Base-by-base conservation (phyloP, 2,888 invertebrate genomes). In the Drosophila borealis region DNA sequence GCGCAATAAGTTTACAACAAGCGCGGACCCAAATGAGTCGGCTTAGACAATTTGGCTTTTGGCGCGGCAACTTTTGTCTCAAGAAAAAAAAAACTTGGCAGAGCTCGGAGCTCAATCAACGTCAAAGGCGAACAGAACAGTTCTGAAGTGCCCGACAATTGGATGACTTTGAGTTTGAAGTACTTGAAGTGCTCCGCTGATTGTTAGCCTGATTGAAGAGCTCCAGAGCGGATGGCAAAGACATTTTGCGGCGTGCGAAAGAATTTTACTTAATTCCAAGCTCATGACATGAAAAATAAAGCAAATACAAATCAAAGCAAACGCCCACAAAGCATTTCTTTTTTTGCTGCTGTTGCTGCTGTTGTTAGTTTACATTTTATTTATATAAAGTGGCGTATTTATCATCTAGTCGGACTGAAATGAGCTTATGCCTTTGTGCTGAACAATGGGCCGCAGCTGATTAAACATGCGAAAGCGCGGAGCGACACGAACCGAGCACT, bases 401-500 rank as follows among this genome's bases (percentile, higher is more conserved):
- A 78, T 56, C 73, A 73, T 48, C 49, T 45, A 33, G 70, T 21
- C n/a, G 9, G 17, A 4, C 56, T 57, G 13, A 66, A 67, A 61
- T 60, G 56, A 21, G 29, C 55, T 62, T 73, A 39, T 62, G 51
- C 56, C 37, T 70, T 74, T 78, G 66, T 65, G 66, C 39, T 53
- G 46, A 78, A 83, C 82, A 82, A 82, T 88, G 81, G 69, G 51
- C 63, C 70, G 70, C 83, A 79, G 81, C 74, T 88, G 87, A 78
- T 85, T 89, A 85, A 89, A 85, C 74, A 89, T 89, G 83, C 87
- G 65, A 86, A 88, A 82, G 86, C 90, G 85, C 88, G 78, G 50
- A 75, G 69, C 48, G 74, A 68, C 57, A 63, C 73, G 64, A 72
- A 70, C 75, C 70, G 64, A 78, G 54, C 68, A 48, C 42, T 77